Evolutionary conservation across 2,113 vertebrate genomes (phyloP).

Genomic region (Rhodinocichla rosea): DNA sequence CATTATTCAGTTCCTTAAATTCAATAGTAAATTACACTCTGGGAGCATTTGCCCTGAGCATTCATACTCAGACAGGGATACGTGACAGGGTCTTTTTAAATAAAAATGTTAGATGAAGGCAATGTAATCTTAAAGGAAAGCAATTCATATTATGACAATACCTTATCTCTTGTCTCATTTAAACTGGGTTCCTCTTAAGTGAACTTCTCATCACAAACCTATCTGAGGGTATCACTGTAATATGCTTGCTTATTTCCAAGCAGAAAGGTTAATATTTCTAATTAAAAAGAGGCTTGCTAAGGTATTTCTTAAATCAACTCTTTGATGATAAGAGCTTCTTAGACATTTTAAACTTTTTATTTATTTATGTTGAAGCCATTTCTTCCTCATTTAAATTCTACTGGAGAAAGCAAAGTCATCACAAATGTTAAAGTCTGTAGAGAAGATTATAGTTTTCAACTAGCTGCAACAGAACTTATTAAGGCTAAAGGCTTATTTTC

Average conservation of each 20-base stretch:
- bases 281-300: conserved; percentile 13
- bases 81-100: background rate
- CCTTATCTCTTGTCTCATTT: conserved; percentile 5
- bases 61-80: background rate
- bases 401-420: background rate
- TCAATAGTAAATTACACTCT: background rate
- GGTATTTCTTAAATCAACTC: conserved; percentile 6
- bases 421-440: background rate
- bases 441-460: background rate
- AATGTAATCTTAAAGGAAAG: background rate
- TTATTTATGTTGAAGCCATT: conserved; percentile 30
- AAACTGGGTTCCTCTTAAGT: background rate
- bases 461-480: background rate
- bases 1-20: conserved; percentile 3
- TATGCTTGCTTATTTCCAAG: background rate
- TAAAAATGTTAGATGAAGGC: background rate
- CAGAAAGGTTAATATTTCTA: conserved; percentile 48
- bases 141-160: background rate
- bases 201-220: background rate
- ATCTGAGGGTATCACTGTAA: background rate
- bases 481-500: background rate
- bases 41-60: background rate
- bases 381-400: conserved; percentile 30
- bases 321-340: conserved; percentile 2
- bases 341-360: conserved; percentile 21